Conservation (phyloP, 2,888 invertebrate species). For the Diachrysia chrysitis region DNA sequence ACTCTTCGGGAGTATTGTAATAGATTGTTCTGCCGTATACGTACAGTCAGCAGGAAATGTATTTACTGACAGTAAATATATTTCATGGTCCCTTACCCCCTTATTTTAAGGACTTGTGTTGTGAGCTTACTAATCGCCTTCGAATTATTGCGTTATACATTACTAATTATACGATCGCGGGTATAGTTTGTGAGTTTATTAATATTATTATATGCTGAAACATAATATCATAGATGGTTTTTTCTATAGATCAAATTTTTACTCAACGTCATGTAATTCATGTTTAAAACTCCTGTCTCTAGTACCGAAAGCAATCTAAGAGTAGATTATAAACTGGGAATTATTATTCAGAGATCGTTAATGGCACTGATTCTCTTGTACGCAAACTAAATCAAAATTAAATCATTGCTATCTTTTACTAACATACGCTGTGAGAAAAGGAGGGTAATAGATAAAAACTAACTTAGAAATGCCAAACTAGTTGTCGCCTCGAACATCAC, state of each 20-base stretch:
- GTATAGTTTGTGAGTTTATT: slow-evolving; percentile 39
- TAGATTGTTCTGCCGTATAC: slow-evolving; percentile 43
- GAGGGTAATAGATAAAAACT: too few relatives aligned
- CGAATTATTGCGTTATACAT: slow-evolving; percentile 58
- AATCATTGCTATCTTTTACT: too few relatives aligned
- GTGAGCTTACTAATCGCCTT: slow-evolving; percentile 67
- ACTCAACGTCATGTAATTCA: too few relatives aligned
- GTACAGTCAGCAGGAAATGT: slow-evolving; percentile 47
- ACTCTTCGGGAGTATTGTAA: background rate
- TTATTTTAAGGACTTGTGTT: slow-evolving; percentile 66
- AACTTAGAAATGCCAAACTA: too few relatives aligned
- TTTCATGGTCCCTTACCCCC: slow-evolving; percentile 33
- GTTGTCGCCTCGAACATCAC: too few relatives aligned
- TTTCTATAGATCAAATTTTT: background rate
- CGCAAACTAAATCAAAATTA: background rate
- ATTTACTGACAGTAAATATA: slow-evolving; percentile 38
- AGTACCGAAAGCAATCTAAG: too few relatives aligned
- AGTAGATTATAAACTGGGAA: too few relatives aligned
- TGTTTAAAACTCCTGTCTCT: too few relatives aligned
- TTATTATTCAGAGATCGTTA: too few relatives aligned
- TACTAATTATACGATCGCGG: slow-evolving; percentile 55
- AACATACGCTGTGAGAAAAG: too few relatives aligned
- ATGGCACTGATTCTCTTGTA: background rate
- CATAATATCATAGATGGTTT: slow-evolving; percentile 5
- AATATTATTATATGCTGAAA: slow-evolving; percentile 21